Evolutionary conservation across 2,113 vertebrate species (phyloP), one percentile per base, ranked within the genome.

Genomic region (Percopsis transmontana): DNA sequence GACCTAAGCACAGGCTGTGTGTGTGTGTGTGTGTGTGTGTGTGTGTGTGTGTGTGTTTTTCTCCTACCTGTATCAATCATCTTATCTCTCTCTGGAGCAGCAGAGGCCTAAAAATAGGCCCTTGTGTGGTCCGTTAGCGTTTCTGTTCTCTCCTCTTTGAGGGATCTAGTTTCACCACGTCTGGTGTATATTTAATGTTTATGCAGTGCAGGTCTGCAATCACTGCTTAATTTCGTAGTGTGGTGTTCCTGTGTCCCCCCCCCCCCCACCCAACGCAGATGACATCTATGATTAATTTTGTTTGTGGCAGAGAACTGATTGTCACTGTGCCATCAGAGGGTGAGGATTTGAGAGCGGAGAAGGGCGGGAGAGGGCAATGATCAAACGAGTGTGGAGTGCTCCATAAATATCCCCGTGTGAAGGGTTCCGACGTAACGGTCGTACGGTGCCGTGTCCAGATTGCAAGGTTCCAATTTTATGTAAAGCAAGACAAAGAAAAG

Each of bases 401-500:
- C 57, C 39, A 45, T 55, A 60, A 79, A 76, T 47, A 57, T 51
- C 66, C 59, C 50, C 19, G 2, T 13, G 21, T 42, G 58, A 48
- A 77, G 64, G 77, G 62, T 65, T 75, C 77, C 83, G 79, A 83
- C 80, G 76, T 79, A 77, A 82, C 72, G 56, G 54, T 57, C 69
- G 55, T 27, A 58, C 74, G 76, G 85, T 70, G 68, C 9, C 42
- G 61, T 86, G 81, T 86, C 84, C 76, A 85, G 64, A 76, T 77
- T 76, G 64, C 58, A 53, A 68, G 67, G 79, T 77, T 91, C 78
- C 88, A 89, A 78, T 78, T 90, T 76, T 93, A 91, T 68, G 64
- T 88, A 90, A 91, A 93, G 85, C 79, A 80, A 90, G 84, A 88
- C 88, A 91, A 92, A 93, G 90, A 83, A 92, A 93, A 92, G 86